Conservation (phyloP, 2,113 vertebrate genomes). For the Albula goreensis region DNA sequence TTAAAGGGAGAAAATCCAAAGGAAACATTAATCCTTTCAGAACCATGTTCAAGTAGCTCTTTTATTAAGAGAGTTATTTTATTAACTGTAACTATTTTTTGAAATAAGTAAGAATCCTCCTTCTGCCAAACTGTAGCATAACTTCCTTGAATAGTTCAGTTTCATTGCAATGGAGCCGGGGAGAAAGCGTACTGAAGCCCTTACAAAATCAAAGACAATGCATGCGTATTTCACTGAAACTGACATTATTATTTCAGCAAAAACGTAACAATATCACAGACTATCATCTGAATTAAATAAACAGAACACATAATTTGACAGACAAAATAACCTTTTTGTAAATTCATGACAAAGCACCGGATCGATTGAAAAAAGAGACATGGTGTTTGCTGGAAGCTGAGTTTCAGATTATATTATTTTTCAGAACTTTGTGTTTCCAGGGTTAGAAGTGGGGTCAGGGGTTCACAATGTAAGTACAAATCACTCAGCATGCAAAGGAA, state of each 20-base stretch:
- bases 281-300: not conserved
- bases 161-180: not conserved
- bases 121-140: not conserved
- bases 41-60: conserved; percentile 22
- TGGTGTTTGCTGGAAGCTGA: too few relatives aligned
- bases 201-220: too few relatives aligned
- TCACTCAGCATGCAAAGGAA: too few relatives aligned
- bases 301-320: not conserved
- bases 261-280: too few relatives aligned
- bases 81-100: not conserved
- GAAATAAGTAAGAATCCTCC: not conserved
- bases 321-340: not conserved
- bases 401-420: too few relatives aligned
- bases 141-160: not conserved
- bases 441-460: not conserved
- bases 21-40: conserved; percentile 10
- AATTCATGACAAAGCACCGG: not conserved
- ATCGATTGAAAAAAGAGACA: too few relatives aligned
- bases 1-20: not conserved
- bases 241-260: too few relatives aligned
- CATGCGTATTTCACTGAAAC: too few relatives aligned
- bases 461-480: not conserved
- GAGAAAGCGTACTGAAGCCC: too few relatives aligned
- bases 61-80: not conserved
- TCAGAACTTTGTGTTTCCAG: too few relatives aligned